Evolutionary conservation across 53 echinoderm and acorn worm genomes (phyloP).

Genomic region (Echinometra lucunter): DNA sequence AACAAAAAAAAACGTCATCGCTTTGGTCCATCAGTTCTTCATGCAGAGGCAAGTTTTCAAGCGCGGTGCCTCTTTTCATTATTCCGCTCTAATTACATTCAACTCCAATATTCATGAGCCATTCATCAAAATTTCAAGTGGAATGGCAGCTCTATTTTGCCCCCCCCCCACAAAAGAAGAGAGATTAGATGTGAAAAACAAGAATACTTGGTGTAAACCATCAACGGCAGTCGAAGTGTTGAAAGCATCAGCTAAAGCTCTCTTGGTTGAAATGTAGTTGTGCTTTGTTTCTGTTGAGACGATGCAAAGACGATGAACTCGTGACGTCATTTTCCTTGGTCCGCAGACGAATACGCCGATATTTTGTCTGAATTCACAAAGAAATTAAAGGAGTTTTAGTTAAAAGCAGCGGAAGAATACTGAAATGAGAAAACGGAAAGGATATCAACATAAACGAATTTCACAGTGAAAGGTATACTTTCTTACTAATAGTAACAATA

Average conservation of each 20-base stretch:
- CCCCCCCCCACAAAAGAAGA: too few relatives aligned
- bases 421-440: not conserved
- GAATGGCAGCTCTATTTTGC: too few relatives aligned
- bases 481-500: too few relatives aligned
- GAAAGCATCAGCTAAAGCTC: slow-evolving; percentile 81
- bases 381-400: not conserved
- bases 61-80: too few relatives aligned
- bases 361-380: too few relatives aligned
- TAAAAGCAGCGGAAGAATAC: not conserved
- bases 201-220: too few relatives aligned
- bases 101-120: not conserved
- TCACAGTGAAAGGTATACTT: not conserved
- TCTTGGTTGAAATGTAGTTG: slow-evolving; percentile 91
- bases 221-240: not conserved
- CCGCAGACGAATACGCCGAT: slow-evolving; percentile 99
- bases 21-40: not conserved
- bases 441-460: not conserved
- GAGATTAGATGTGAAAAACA: too few relatives aligned
- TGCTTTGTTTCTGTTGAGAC: slow-evolving; percentile 74
- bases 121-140: too few relatives aligned
- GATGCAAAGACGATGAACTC: slow-evolving; percentile 80
- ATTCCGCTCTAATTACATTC: too few relatives aligned
- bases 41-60: not conserved
- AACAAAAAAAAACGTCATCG: too few relatives aligned
- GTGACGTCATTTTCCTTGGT: slow-evolving; percentile 82